Conservation (phyloP, 2,888 invertebrate genomes). For the Belgica antarctica region DNA sequence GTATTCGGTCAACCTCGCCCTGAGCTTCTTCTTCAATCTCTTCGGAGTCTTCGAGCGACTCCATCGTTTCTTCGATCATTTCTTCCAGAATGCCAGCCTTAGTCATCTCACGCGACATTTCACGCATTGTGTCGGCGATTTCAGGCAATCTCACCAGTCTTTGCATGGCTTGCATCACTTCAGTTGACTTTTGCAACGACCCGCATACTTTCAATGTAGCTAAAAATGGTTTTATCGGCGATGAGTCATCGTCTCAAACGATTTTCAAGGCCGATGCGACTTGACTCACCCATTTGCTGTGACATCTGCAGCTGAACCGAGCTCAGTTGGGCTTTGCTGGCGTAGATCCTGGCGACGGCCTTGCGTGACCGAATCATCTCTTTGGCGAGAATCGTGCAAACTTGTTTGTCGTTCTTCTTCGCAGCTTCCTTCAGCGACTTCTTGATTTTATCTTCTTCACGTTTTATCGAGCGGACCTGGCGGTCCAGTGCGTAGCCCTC, state of each 20-base stretch:
- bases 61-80: constrained; percentile 98
- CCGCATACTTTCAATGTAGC: constrained; percentile 94
- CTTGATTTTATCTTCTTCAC: constrained; percentile 97
- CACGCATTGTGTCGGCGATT: constrained; percentile 93
- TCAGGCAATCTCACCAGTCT: constrained; percentile 86
- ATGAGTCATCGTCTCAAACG: constrained; percentile 9
- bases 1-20: constrained; percentile 84
- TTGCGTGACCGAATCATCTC: constrained; percentile 86
- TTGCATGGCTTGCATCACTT: constrained; percentile 99
- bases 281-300: constrained; percentile 79
- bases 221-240: too few species aligned
- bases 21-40: constrained; percentile 96
- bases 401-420: constrained; percentile 89
- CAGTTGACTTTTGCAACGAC: constrained; percentile 89
- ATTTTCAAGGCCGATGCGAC: constrained; percentile 1
- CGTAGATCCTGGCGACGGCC: constrained; percentile 86
- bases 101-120: constrained; percentile 99
- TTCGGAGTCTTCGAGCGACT: constrained; percentile 85
- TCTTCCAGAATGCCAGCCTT: constrained; percentile 98
- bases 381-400: constrained; percentile 89
- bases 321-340: constrained; percentile 95
- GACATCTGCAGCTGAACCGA: constrained; percentile 97
- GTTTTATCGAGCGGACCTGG: constrained; percentile 92
- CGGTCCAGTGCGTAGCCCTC: constrained; percentile 91
- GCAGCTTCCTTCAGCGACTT: constrained; percentile 92